Conservation (phyloP, 2,888 invertebrate species). For the Heteromyza rotundicornis region DNA sequence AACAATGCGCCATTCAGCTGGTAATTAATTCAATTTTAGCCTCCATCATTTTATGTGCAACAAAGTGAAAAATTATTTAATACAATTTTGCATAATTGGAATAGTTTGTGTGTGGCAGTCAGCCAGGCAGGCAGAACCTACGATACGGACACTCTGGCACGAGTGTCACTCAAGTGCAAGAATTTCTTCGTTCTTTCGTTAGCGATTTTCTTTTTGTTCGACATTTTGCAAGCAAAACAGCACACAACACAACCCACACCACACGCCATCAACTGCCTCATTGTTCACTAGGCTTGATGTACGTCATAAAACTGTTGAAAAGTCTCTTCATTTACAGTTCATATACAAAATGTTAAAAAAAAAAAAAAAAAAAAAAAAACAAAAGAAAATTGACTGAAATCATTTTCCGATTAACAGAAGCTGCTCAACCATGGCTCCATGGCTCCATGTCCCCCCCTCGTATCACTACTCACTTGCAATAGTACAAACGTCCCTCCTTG, state of each 20-base stretch:
- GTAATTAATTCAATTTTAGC: slow-evolving; percentile 28
- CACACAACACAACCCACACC: no score
- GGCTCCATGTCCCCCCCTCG: no score
- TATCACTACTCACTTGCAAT: slow-evolving; percentile 86
- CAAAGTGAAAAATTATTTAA: slow-evolving; percentile 55
- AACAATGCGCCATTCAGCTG: neutral
- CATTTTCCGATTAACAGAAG: neutral
- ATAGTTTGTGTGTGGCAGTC: slow-evolving; percentile 44
- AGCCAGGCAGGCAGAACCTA: slow-evolving; percentile 12
- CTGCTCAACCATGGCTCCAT: neutral
- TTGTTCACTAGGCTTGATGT: no score
- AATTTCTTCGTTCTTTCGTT: neutral
- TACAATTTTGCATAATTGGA: slow-evolving; percentile 54
- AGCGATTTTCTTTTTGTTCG: no score
- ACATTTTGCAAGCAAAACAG: no score
- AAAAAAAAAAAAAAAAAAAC: neutral
- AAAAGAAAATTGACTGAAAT: slow-evolving; percentile 1
- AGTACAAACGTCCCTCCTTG: slow-evolving; percentile 82
- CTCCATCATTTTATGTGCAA: slow-evolving; percentile 40
- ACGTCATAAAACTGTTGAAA: neutral
- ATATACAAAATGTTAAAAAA: no score
- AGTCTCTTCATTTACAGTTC: neutral
- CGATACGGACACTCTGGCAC: neutral
- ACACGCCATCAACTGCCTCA: no score
- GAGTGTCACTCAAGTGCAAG: neutral